Evolutionary conservation across 2,113 vertebrate species (phyloP), one percentile per base, ranked within the genome.

Genomic region (Murina feae): DNA sequence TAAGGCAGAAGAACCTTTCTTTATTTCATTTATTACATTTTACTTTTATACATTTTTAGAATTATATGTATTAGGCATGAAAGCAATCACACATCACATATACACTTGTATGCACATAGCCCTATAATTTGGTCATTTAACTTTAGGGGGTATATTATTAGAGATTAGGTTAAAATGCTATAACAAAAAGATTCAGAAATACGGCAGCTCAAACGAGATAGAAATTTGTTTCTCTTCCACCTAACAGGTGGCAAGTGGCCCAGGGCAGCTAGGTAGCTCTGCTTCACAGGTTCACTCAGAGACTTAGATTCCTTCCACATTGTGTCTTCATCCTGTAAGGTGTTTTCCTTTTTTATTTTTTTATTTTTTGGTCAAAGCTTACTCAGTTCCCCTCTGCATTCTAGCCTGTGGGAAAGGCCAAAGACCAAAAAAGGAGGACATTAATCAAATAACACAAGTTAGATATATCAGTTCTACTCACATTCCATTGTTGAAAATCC

Each of bases 31-130:
- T 83, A 65, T 21, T 55, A 17, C 9, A 37, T 79, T 60, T 93
- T 85, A 68, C 76, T 89, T 94, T 92, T 60, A 44, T 78, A 68
- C 25, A 16, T 83, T 79, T 90, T 91, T 66, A 78, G 49, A 86
- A 75, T 32, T 79, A 81, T 37, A 44, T 87, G 25, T 51, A 83
- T 78, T 74, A 87, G 47, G 51, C 85, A 65, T 93, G 76, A 83
- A 86, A 89, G 79, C 55, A 94, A 5, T 91, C 47, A 74, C 37
- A 63, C 8, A 13, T 9, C 11, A 47, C 35, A 76, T 10, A 94
- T 6, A 69, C 12, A 37, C n/a, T 13, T 4, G 44, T 3, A 66
- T 9, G 69, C 51, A 55, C 20, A 47, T 47, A 32, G 37, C 12
- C 49, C 12, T 69, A 42, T 35, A 81, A 89, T 83, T 71, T 92